Conservation (phyloP, 2,888 invertebrate genomes). For the Lasiommata megera region DNA sequence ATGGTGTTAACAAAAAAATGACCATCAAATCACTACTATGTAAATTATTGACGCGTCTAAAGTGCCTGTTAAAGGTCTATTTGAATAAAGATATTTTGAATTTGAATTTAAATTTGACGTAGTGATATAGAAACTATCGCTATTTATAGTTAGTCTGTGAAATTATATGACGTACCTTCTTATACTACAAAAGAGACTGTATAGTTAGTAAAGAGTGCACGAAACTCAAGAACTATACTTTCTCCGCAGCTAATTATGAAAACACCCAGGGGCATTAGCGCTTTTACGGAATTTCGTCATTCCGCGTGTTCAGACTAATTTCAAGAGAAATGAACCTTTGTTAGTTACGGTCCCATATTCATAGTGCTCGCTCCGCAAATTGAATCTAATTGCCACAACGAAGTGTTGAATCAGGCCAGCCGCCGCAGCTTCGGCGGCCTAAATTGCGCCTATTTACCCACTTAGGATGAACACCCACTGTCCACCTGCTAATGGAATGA, state of each 20-base stretch:
- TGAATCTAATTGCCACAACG: constrained; percentile 79
- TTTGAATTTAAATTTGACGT: too few species aligned
- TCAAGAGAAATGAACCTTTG: constrained; percentile 63
- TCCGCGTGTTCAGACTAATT: constrained; percentile 41
- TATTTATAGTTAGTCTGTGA: neutral
- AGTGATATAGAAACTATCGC: neutral
- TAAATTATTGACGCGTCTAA: too few species aligned
- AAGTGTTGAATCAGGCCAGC: constrained; percentile 77
- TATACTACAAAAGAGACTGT: neutral
- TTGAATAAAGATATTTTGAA: too few species aligned
- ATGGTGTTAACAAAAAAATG: too few species aligned
- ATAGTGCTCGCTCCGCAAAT: constrained; percentile 67
- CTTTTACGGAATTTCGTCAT: constrained; percentile 33
- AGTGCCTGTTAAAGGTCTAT: too few species aligned
- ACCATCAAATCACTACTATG: too few species aligned
- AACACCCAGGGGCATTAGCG: constrained; percentile 29
- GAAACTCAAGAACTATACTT: constrained; percentile 12
- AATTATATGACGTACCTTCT: neutral
- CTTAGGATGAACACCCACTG: constrained; percentile 70
- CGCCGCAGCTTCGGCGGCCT: constrained; percentile 57
- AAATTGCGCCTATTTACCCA: constrained; percentile 76
- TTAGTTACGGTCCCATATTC: constrained; percentile 59
- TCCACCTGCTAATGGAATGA: constrained; percentile 66
- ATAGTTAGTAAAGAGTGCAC: constrained; percentile 5
- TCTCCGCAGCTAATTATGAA: constrained; percentile 31